A percentile compares a stretch with the other conserved stretches of the same genome.
Evolutionary conservation across 2,888 invertebrate genomes (phyloP).

Genomic region (Drosophila lutescens): DNA sequence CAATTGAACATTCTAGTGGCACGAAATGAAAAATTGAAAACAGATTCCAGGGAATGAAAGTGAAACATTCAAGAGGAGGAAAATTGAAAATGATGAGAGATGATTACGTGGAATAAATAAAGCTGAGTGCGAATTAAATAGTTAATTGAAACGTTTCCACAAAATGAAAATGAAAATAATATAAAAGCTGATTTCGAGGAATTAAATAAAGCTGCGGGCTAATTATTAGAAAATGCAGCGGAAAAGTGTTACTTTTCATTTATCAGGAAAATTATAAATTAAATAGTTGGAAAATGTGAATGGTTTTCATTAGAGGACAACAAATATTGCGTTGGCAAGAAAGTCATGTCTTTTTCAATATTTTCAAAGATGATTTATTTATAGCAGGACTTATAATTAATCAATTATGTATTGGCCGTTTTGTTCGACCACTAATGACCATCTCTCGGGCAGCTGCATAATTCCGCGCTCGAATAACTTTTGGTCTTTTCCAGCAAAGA

Average conservation of each 20-base stretch:
- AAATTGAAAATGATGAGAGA: neutral
- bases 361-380: too few relatives aligned
- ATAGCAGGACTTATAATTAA: too few relatives aligned
- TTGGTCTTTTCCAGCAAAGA: too few relatives aligned
- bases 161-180: neutral
- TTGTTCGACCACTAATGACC: too few relatives aligned
- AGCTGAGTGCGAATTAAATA: neutral
- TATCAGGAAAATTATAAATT: neutral
- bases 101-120: neutral
- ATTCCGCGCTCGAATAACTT: too few relatives aligned
- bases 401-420: too few relatives aligned
- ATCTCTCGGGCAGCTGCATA: too few relatives aligned
- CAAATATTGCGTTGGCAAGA: too few relatives aligned
- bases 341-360: too few relatives aligned
- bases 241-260: neutral
- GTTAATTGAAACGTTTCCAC: neutral
- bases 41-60: neutral
- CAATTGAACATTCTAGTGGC: slow-evolving; percentile 2
- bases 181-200: neutral
- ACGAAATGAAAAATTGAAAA: neutral
- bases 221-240: neutral
- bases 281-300: too few relatives aligned
- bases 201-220: neutral
- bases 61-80: slow-evolving; percentile 2
- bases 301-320: too few relatives aligned